Evolutionary conservation across 2,888 invertebrate species (phyloP).

Genomic region (Drosophila atripex): DNA sequence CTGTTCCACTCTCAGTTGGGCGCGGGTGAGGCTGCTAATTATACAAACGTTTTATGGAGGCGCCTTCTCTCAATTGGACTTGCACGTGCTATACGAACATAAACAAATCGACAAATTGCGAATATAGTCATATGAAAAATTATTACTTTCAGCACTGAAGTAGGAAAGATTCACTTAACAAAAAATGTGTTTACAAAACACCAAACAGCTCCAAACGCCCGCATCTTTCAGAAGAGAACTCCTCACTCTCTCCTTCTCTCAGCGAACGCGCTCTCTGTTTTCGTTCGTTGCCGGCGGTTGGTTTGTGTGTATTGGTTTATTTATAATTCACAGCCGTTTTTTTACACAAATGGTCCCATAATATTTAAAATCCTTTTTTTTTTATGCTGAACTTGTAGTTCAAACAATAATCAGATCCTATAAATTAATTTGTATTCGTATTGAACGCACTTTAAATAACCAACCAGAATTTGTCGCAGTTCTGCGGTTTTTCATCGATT

Average conservation of each 20-base stretch:
- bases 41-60: slow-evolving; percentile 2
- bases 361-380: too few species aligned
- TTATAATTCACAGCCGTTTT: slow-evolving; percentile 62
- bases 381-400: background rate
- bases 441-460: background rate
- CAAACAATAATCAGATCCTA: background rate
- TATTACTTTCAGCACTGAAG: background rate
- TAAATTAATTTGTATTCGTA: background rate
- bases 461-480: background rate
- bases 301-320: slow-evolving; percentile 61
- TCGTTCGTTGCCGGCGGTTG: slow-evolving; percentile 59
- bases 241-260: slow-evolving; percentile 2
- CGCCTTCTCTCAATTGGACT: background rate
- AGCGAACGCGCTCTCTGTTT: slow-evolving; percentile 63
- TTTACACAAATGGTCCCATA: background rate
- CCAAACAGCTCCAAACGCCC: background rate
- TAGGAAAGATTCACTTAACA: background rate
- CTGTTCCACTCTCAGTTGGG: slow-evolving; percentile 15
- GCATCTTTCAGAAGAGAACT: background rate
- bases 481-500: background rate
- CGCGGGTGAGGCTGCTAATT: slow-evolving; percentile 25
- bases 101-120: background rate
- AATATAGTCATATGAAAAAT: background rate
- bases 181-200: background rate
- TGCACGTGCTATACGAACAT: slow-evolving; percentile 7